Evolutionary conservation across 2,888 invertebrate genomes (phyloP), one percentile per base, ranked within the genome.

Genomic region (Mythimna vitellina): DNA sequence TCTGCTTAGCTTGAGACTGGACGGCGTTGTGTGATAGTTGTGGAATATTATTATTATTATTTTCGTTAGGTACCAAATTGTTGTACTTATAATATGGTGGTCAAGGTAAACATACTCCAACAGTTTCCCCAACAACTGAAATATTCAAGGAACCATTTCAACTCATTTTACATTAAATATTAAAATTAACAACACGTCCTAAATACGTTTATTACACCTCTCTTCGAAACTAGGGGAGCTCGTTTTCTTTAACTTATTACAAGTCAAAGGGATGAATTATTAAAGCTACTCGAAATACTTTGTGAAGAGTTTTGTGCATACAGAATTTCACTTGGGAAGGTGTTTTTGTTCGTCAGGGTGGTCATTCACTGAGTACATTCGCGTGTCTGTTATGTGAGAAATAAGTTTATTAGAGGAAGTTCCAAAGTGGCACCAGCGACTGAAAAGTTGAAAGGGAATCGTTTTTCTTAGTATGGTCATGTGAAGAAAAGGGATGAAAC

Each of bases 181-280:
- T 63, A 65, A 79, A 58, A 63, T 73, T 49, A 73, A 32, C 12
- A 54, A 25, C 54, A 42, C 58, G 7, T 56, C 20, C 22, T 54
- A 54, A 65, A 58, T 51, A 80, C 22, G 49, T 54, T 73, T 66
- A 73, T 58, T 46, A 66, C 58, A 65, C 49, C 54, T 67, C 32
- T 22, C 25, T 60, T 51, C 20, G 22, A 32, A 73, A 72, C 61
- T 49, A 20, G 53, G 72, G 8, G 3, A 75, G 65, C 62, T 72
- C 69, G 49, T 70, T 80, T 69, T 76, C 51, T 25, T 71, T 68
- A 70, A 54, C 61, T 69, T 69, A 76, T 70, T 68, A 69, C 35
- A 68, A 83, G 62, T 80, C 73, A 56, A 76, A 80, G 29, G 49
- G 61, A 42, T 70, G 57, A 81, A 81, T 76, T 70, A 71, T 71